Evolutionary conservation across 1,140 invertebrate genomes (phyloP), one percentile per base, ranked within the genome.

Genomic region (Chionoecetes opilio): DNA sequence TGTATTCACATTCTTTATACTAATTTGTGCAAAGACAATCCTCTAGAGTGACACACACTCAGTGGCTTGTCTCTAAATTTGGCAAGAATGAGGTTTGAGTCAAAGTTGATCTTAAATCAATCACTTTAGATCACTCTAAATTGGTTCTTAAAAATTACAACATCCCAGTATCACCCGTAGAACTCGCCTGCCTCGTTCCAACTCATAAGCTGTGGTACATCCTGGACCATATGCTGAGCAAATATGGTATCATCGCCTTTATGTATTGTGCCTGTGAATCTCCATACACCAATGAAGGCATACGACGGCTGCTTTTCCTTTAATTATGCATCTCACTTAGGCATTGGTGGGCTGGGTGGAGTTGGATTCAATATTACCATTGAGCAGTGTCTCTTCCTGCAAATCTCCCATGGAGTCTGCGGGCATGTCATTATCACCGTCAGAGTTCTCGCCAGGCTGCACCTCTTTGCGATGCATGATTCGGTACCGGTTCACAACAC

Each of bases 381-480:
- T 93, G 14, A 86, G 82, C 38, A 93, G 38, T 21, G 89, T 37
- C 21, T 95, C 94, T 11, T 92, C 46, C 2, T 86, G 90, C 1
- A 92, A 29, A 41, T 95, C 91, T 17, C 87, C 88, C 11, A 95
- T 85, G 82, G 94, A 87, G 29, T 92, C 94, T 8, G 82, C 41
- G 34, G 91, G 90, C 91, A 95, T 41, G 35, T 95, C 94, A 11
- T 90, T 63, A 9, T 91, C 85, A 5, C 32, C 32, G 92, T 86
- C 82, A 11, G 34, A 17, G 17, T 75, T 35, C 38, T 92, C 94
- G 3, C 90, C 94, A 0, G 94, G 94, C 82, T 92, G 94, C 0
- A 86, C 94, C 82, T 95, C 94, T 35, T 87, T 95, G 82, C 89
- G 90, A 34, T 95, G 94, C 94, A 95, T 95, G 0, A 92, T 92